Evolutionary conservation across 2,797 vertebrate genomes (phyloP), one percentile per base, ranked within the genome.

Genomic region (Sorex maritimensis): DNA sequence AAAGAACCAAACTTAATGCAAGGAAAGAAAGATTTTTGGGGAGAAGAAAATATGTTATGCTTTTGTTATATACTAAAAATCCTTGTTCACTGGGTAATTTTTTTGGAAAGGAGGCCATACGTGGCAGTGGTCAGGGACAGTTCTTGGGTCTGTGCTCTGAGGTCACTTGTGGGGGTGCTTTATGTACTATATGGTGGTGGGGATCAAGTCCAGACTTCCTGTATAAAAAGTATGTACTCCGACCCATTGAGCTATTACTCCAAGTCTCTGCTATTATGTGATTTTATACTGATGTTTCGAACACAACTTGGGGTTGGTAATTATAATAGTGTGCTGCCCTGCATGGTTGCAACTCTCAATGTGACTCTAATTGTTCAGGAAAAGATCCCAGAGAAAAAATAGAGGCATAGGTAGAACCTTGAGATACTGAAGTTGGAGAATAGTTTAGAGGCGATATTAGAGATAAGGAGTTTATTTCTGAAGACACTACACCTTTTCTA

Each of bases 41-140:
- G 4, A 74, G 28, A 82, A 80, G 26, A 90, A 86, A 92, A n/a
- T 86, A 24, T 34, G 19, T 80, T 77, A 49, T 9, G 6, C 17
- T 88, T 95, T 92, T 83, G 55, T 38, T 89, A 10, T 49, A 61
- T 67, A 44, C 19, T 74, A 46, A 75, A 34, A 38, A 41, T 67
- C 19, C 0, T 72, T 58, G 14, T 58, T 13, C 5, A 58, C 19
- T 28, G 55, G 15, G 19, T 58, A 21, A 19, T 58, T 17, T 58
- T 58, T 58, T 58, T 58, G 55, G 55, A 19, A 21, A 55, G 52
- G 19, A 58, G 17, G 19, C 19, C 23, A 24, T 67, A 67, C 1
- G 11, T 58, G 19, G 55, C 19, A 58, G 55, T 58, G 55, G 13
- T 58, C 55, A 17, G 55, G 15, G 17, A 10, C 11, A 6, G 15